Base-by-base conservation (phyloP, 2,888 invertebrate species). In the Willowsia nigromaculata region DNA sequence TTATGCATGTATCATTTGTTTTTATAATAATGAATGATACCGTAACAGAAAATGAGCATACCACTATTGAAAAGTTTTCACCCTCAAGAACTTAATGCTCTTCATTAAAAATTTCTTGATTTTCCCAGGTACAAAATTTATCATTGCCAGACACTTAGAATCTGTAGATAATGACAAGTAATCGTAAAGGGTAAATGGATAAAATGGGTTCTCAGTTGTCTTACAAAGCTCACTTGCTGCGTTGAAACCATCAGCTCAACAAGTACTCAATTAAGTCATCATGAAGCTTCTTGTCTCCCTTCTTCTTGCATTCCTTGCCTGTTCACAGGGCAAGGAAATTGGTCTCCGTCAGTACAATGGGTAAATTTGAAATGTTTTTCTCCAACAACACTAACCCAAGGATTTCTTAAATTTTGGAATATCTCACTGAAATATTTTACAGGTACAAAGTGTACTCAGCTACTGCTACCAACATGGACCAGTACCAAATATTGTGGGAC, bases 401-500 rank as follows among this genome's bases (percentile, higher is more conserved):
- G n/a, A n/a, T n/a, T n/a, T n/a, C n/a, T n/a, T n/a, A n/a, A n/a
- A n/a, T n/a, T n/a, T n/a, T n/a, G n/a, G n/a, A n/a, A n/a, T n/a
- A 18, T 59, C 37, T 33, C 5, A 33, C 0, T 47, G 30, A 53
- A 56, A 56, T 43, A n/a, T 68, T 43, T 74, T 53, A 33, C 43
- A 85, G 91, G 18, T 92, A 91, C 74, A 92, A 93, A 85, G 91
- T 93, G 40, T 83, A 92, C 53, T 94, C 95, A 0, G 92, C 95
- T 0, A 94, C 94, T 37, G 94, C 95, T 0, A 94, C 93, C 78
- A 94, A 94, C 15, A 94, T 94, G 37, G 93, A 92, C 0, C 95
- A 95, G 62, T 93, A 95, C 0, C 93, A 93, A 1, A 94, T 94
- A 0, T 92, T 95, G 68, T 93, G 94, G 13, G 94, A 94, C 18